These are phyloP conservation scores for Enteromius afrohamiltoni DNA, from an alignment of 2,797 vertebrate genomes.

Conservation along the genomic window DNA sequence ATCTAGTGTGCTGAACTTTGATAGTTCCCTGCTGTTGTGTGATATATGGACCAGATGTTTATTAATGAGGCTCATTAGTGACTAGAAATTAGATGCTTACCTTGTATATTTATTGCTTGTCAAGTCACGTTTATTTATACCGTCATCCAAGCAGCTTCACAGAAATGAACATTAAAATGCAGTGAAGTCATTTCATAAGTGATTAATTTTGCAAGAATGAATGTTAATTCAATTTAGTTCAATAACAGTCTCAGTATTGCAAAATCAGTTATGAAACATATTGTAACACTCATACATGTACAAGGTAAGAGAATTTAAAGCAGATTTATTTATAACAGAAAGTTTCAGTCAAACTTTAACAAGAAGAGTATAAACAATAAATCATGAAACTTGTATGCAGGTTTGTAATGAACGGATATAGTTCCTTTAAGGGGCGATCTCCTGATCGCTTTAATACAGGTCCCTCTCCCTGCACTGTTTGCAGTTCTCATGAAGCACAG, in stretches of 20 bases:
- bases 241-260: neutral
- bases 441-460: too few species aligned
- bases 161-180: neutral
- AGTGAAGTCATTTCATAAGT: neutral
- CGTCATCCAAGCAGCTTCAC: neutral
- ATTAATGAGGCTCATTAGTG: slow-evolving; percentile 31
- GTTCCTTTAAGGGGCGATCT: too few species aligned
- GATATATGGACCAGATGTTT: slow-evolving; percentile 28
- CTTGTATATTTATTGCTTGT: neutral
- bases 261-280: neutral
- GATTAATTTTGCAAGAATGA: neutral
- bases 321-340: too few species aligned
- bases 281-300: too few species aligned
- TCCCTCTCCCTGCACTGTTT: too few species aligned
- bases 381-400: too few species aligned
- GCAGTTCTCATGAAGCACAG: too few species aligned
- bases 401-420: too few species aligned
- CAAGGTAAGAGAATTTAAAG: too few species aligned
- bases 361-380: too few species aligned
- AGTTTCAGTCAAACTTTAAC: too few species aligned
- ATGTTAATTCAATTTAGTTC: neutral
- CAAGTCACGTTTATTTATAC: neutral
- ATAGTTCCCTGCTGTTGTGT: slow-evolving; percentile 15
- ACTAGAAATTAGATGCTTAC: slow-evolving; percentile 7
- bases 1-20: neutral